Base-by-base conservation (phyloP, 2,113 vertebrate genomes). In the Cinclus cinclus region DNA sequence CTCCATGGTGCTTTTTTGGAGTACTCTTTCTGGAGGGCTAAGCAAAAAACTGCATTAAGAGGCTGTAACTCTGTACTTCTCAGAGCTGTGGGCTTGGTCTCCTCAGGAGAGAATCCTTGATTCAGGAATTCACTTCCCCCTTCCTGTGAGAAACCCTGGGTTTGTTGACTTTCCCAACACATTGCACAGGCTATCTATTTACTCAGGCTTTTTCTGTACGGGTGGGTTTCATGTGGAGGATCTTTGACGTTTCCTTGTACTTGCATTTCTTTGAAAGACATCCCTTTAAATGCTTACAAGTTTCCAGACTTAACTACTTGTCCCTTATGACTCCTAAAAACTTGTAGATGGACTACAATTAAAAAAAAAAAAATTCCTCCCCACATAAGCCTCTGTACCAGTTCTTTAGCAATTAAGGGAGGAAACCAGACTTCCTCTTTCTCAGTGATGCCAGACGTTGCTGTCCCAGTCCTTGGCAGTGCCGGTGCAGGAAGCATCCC, bases 351-450 rank as follows among this genome's bases (percentile, higher is more conserved):
- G 39, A 59, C 67, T 50, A 67, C 86, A 41, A 47, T 47, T 16
- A 25, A 35, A 46, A 56, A n/a, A 42, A 46, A 73, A 37, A 79
- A 30, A 63, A 92, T 22, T 81, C 75, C 64, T 95, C 88, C 92
- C 85, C 89, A 67, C 69, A 60, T 11, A 58, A 42, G 50, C 47
- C 47, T 94, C 65, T 59, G n/a, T 55, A 85, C 91, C 89, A 94
- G 78, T 84, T 96, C 86, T 96, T 85, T 85, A 70, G 93, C 86
- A 96, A 96, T 93, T 90, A 95, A 82, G 89, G 96, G 95, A 98
- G 97, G 98, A 98, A 98, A 71, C 78, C 80, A 98, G 95, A 94
- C 93, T 97, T 98, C 97, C 95, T 98, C 80, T 96, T 97, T 94
- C 84, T 85, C 30, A 3, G 87, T 59, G 64, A 82, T 69, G 73